phyloP scores from a whole-genome alignment of 2,113 vertebrate species.

The Bolborhynchus lineola region DNA sequence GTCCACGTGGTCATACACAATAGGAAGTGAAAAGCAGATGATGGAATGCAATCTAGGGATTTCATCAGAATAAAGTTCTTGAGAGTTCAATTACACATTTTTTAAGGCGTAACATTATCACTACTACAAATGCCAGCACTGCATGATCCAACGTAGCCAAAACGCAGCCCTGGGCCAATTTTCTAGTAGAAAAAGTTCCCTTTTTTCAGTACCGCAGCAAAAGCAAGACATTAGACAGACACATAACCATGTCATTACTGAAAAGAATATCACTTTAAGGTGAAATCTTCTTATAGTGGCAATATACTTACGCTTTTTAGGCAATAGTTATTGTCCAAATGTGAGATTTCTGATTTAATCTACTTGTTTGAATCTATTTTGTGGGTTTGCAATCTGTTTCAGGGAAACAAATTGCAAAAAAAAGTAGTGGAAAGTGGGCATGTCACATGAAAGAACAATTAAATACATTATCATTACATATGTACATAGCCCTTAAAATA shows the following conservation, averaged over 20 bases:
- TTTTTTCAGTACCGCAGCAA: not conserved
- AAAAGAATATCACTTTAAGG: not conserved
- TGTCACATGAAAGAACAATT: not conserved
- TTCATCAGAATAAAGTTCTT: not conserved
- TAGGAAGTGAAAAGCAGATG: not conserved
- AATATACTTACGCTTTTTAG: not conserved
- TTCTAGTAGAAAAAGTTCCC: not conserved
- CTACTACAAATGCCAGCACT: not conserved
- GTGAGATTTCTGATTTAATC: not conserved
- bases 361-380: not conserved
- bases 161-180: not conserved
- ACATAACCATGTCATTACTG: not conserved
- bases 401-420: not conserved
- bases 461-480: not conserved
- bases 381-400: not conserved
- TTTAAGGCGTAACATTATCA: slow-evolving; percentile 24
- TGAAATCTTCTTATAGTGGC: not conserved
- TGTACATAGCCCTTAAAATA: not conserved
- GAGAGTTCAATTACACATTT: not conserved
- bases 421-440: not conserved
- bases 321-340: not conserved
- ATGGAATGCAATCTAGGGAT: not conserved
- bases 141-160: not conserved
- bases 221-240: not conserved
- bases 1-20: not conserved